A percentile compares a stretch with the other conserved stretches of the same genome.
Conservation (phyloP, 2,888 invertebrate species). For the Oscheius sp. region DNA sequence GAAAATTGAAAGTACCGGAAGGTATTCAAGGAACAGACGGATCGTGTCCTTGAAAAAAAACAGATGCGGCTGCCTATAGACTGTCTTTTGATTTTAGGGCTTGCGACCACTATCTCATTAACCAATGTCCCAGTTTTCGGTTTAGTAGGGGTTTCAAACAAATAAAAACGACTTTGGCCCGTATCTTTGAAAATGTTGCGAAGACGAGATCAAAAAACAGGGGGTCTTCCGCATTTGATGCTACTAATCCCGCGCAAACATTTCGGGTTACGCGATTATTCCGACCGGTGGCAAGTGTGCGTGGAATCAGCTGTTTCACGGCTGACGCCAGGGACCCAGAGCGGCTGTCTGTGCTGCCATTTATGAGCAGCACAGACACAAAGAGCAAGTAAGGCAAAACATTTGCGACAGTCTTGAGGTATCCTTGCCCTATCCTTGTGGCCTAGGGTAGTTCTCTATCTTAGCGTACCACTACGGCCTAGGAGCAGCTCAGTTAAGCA, state of each 20-base stretch:
- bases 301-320: constrained; percentile 33
- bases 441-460: no score
- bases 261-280: constrained; percentile 35
- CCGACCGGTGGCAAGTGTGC: constrained; percentile 23
- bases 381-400: constrained; percentile 22
- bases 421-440: no score
- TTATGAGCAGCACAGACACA: constrained; percentile 2
- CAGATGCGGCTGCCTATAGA: background rate
- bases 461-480: no score
- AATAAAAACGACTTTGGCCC: constrained; percentile 23
- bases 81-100: background rate
- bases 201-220: background rate
- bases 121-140: constrained; percentile 13
- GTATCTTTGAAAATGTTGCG: constrained; percentile 6
- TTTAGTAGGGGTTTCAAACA: constrained; percentile 10
- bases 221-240: constrained; percentile 11
- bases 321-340: constrained; percentile 26
- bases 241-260: constrained; percentile 27
- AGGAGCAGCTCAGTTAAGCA: no score
- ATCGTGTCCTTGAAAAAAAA: constrained; percentile 14
- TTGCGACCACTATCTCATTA: constrained; percentile 21
- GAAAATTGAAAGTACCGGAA: no score
- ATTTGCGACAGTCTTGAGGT: constrained; percentile 16
- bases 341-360: constrained; percentile 1
- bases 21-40: background rate